These are phyloP conservation scores for Halichondria panicea DNA, from an alignment of 37 sponge, comb jelly and placozoan genomes.

Conservation along the genomic window DNA sequence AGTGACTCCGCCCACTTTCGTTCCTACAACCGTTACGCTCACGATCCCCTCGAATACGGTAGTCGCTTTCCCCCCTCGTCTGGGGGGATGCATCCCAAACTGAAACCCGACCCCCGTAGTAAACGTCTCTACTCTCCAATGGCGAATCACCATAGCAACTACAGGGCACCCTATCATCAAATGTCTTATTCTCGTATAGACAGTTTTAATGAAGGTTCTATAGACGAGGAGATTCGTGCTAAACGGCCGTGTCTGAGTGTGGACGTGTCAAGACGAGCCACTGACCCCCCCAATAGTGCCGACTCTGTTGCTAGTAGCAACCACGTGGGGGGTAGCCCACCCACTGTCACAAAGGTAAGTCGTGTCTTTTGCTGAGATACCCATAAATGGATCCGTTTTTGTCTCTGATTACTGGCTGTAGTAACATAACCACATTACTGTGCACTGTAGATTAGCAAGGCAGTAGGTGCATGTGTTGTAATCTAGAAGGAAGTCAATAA, in stretches of 20 bases:
- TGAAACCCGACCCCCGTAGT: conserved; percentile 27
- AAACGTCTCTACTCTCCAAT: conserved; percentile 9
- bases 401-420: too few relatives aligned
- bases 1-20: not conserved
- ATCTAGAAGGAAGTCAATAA: too few relatives aligned
- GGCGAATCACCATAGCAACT: conserved; percentile 18
- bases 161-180: conserved; percentile 1
- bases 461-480: too few relatives aligned
- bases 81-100: conserved; percentile 1
- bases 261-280: conserved; percentile 15
- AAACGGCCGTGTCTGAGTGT: conserved; percentile 42
- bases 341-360: not conserved
- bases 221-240: conserved; percentile 15
- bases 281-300: conserved; percentile 36
- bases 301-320: conserved; percentile 3
- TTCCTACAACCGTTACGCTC: conserved; percentile 15
- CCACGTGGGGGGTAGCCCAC: not conserved
- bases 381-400: too few relatives aligned
- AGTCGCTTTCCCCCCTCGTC: not conserved
- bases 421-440: too few relatives aligned
- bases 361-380: too few relatives aligned
- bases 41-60: conserved; percentile 1
- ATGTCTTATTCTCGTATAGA: not conserved
- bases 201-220: not conserved
- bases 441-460: too few relatives aligned